phyloP scores from a whole-genome alignment of 2,797 vertebrate species.

The Pogoniulus pusillus region DNA sequence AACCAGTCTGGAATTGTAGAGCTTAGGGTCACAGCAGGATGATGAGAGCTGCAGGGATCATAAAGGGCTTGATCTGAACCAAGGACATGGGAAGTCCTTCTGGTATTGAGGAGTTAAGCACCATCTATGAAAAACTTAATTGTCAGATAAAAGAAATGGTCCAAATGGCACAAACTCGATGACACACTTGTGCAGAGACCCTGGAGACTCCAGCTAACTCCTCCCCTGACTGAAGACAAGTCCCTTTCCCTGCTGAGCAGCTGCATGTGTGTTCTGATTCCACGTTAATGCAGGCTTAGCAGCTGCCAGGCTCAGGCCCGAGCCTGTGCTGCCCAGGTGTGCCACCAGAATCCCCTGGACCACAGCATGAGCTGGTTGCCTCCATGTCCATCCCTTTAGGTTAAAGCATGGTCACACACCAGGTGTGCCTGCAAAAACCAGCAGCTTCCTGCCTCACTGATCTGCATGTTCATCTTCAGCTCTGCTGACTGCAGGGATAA shows the following conservation, averaged over 20 bases:
- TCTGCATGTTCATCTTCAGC: neutral
- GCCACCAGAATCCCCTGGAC: neutral
- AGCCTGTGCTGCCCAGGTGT: accelerated
- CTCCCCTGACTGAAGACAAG: neutral
- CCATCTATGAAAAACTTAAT: neutral
- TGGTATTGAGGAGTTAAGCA: neutral
- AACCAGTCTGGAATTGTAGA: neutral
- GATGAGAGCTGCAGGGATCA: neutral
- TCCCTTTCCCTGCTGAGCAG: neutral
- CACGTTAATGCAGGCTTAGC: neutral
- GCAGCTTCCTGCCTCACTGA: neutral
- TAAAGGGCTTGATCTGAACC: neutral
- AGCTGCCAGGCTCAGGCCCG: neutral
- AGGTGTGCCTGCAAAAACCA: neutral
- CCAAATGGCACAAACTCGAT: neutral
- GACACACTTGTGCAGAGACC: neutral
- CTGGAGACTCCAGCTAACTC: neutral
- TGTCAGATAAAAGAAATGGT: neutral
- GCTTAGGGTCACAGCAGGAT: neutral
- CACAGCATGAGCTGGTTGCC: neutral
- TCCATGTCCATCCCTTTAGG: neutral
- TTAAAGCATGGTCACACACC: neutral
- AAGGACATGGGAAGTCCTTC: neutral
- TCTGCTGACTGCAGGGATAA: neutral
- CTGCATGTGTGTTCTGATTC: neutral